Percentiles rank a stretch among this genome's conserved stretches.
These are phyloP conservation scores for Thalassarche chlororhynchos DNA, from an alignment of 2,113 vertebrate genomes.

Conservation along the genomic window DNA sequence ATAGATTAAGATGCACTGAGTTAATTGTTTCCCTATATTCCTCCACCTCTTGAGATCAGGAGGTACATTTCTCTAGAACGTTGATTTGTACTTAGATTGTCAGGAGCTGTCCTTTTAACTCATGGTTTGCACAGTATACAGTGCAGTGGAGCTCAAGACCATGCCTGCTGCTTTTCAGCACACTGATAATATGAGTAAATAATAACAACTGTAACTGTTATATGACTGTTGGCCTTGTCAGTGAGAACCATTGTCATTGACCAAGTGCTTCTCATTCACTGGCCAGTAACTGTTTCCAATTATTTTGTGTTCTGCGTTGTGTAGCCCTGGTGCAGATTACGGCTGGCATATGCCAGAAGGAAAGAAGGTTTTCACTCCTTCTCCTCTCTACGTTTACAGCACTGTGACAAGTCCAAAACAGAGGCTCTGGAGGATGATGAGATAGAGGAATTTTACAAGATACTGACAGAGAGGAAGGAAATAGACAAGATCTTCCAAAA, in stretches of 20 bases:
- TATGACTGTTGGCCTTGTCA: not conserved
- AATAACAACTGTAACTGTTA: not conserved
- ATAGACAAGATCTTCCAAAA: slow-evolving; percentile 81
- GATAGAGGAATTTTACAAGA: slow-evolving; percentile 91
- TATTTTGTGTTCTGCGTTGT: slow-evolving; percentile 71
- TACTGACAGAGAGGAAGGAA: slow-evolving; percentile 88
- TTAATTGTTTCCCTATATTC: not conserved
- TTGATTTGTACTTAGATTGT: not conserved
- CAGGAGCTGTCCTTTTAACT: not conserved
- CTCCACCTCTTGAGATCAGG: not conserved
- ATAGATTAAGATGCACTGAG: not conserved
- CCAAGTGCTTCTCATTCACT: not conserved
- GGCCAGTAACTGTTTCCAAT: slow-evolving; percentile 47
- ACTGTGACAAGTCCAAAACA: slow-evolving; percentile 90
- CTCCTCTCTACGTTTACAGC: slow-evolving; percentile 77
- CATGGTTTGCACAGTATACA: not conserved
- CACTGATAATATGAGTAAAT: not conserved
- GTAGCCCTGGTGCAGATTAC: slow-evolving; percentile 70
- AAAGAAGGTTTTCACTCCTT: slow-evolving; percentile 69
- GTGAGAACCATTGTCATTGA: not conserved
- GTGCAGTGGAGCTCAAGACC: not conserved
- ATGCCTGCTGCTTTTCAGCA: not conserved
- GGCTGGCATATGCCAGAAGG: slow-evolving; percentile 64
- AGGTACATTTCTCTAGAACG: not conserved
- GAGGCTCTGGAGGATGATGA: slow-evolving; percentile 88